A percentile compares a stretch with the other conserved stretches of the same genome.
Evolutionary conservation across 2,888 invertebrate genomes (phyloP).

Genomic region (Acleris cristana): DNA sequence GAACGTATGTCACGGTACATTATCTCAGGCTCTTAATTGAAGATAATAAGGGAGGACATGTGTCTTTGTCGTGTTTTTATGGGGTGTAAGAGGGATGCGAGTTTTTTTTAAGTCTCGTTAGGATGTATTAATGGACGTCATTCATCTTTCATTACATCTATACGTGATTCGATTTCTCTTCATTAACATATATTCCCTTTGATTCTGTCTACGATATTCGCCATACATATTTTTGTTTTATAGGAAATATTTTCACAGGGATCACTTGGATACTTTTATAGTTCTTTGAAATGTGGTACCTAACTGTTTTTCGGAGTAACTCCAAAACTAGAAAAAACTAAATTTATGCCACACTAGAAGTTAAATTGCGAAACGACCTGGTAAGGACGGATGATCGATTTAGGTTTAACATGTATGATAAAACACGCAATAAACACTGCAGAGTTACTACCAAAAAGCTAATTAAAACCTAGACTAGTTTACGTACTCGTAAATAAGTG

Average conservation of each 20-base stretch:
- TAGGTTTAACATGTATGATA: too few relatives aligned
- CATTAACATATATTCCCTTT: slow-evolving; percentile 35
- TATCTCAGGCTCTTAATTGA: slow-evolving; percentile 82
- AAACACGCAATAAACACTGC: too few relatives aligned
- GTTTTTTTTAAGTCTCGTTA: slow-evolving; percentile 69
- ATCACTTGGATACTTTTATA: too few relatives aligned
- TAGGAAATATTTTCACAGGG: too few relatives aligned
- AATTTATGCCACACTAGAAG: too few relatives aligned
- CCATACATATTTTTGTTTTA: background rate
- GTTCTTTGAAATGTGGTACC: too few relatives aligned
- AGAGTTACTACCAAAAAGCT: background rate
- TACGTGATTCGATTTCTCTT: slow-evolving; percentile 35
- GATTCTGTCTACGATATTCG: background rate
- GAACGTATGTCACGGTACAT: slow-evolving; percentile 77
- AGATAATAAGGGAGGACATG: slow-evolving; percentile 82
- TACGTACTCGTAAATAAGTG: slow-evolving; percentile 16
- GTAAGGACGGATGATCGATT: too few relatives aligned
- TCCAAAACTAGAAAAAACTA: too few relatives aligned
- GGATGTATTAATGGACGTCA: slow-evolving; percentile 70
- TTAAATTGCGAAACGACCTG: too few relatives aligned
- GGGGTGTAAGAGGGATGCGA: slow-evolving; percentile 70
- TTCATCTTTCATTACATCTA: slow-evolving; percentile 51
- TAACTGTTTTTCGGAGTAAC: too few relatives aligned
- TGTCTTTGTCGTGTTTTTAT: slow-evolving; percentile 82
- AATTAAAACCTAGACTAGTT: slow-evolving; percentile 1